phyloP scores from a whole-genome alignment of 2,113 vertebrate species.

The Ellobius talpinus region DNA sequence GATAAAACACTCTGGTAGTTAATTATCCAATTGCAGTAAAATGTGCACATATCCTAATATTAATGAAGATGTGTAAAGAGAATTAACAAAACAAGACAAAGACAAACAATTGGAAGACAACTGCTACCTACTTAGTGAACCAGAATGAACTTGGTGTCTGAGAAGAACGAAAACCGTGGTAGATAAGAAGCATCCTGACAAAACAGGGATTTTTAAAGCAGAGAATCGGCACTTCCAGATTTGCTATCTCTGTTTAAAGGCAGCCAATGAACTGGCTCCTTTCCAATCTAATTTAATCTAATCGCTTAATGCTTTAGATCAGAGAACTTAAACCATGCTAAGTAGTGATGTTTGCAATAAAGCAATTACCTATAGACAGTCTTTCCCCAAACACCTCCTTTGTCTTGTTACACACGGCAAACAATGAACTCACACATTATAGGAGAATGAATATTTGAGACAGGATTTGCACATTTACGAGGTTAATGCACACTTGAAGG shows the following conservation, averaged over 20 bases:
- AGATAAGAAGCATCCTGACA: not conserved
- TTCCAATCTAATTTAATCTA: not conserved
- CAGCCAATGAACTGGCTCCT: not conserved
- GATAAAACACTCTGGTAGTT: conserved; percentile 80
- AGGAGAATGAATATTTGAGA: not conserved
- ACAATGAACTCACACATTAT: not conserved
- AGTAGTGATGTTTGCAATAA: not conserved
- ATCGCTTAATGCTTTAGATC: not conserved
- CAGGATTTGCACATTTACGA: not conserved
- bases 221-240: not conserved
- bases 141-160: not conserved
- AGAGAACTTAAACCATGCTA: not conserved
- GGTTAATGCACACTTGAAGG: not conserved
- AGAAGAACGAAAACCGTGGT: not conserved
- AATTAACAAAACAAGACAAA: conserved; percentile 69
- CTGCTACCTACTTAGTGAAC: not conserved
- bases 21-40: conserved; percentile 77
- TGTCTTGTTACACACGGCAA: not conserved
- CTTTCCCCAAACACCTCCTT: not conserved
- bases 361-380: not conserved
- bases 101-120: conserved; percentile 54
- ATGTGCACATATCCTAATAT: conserved; percentile 74
- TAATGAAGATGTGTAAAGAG: conserved; percentile 71
- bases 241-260: not conserved
- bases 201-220: not conserved